Evolutionary conservation across 2,888 invertebrate genomes (phyloP), one percentile per base, ranked within the genome.

Genomic region (Anagyrus pseudococci): DNA sequence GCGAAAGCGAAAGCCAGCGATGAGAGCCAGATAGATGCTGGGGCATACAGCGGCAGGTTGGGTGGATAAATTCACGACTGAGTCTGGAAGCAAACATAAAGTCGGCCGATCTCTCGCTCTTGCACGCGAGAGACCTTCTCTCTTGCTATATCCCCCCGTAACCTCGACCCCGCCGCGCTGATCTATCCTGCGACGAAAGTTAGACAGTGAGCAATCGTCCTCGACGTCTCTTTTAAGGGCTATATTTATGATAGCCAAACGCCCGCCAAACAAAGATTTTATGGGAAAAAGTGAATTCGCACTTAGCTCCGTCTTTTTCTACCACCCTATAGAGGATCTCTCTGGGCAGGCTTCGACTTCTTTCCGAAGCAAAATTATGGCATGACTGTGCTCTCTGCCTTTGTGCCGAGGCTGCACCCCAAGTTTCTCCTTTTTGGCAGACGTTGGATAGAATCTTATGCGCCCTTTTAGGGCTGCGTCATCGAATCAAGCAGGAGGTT

Each of bases 141-240:
- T 20, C 1, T 33, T 41, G 54, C 40, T 62, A 52, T 33, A 20
- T 40, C 43, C 20, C n/a, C 50, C 19, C 19, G 40, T 40, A 19
- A 10, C 25, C 23, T 20, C 2, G n/a, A 48, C 20, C 8, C 15
- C 23, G 4, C 8, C 4, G 22, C 17, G 29, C 20, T 41, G 40
- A 40, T 53, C 53, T 53, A 40, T 17, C 4, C 54, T 41, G 50
- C 50, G 55, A 56, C 20, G 49, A 59, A 64, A 64, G 46, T 64
- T 59, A 43, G 41, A 54, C 53, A 52, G 29, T 40, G 53, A 63
- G 62, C 52, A 58, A 48, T 48, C 53, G 53, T 49, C 33, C 53
- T 41, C 43, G 52, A 62, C 53, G 41, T 54, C 58, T 58, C 58
- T 63, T 48, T 63, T 48, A 63, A 58, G 54, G 58, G 48, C 43